Percentiles rank a stretch among this genome's conserved stretches.
Evolutionary conservation across 2,113 vertebrate genomes (phyloP).

Genomic region (Etheostoma cragini): DNA sequence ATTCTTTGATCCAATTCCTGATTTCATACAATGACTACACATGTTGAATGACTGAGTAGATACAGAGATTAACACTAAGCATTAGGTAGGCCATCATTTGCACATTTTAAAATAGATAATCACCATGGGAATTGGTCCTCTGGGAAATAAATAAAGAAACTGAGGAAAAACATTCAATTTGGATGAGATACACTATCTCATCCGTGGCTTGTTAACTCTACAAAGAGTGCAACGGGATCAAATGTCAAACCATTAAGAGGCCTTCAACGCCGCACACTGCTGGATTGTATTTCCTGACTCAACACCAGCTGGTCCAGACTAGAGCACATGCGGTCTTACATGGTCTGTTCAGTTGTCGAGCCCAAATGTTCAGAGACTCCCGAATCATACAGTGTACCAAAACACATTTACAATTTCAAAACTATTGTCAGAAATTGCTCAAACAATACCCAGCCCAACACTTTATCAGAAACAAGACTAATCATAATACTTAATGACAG

Average conservation of each 20-base stretch:
- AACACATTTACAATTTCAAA: background rate
- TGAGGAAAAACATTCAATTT: too few relatives aligned
- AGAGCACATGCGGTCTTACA: background rate
- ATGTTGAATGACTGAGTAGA: too few relatives aligned
- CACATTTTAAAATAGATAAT: too few relatives aligned
- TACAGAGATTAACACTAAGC: too few relatives aligned
- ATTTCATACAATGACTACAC: background rate
- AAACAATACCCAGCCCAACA: background rate
- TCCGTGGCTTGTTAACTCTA: background rate
- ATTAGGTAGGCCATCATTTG: too few relatives aligned
- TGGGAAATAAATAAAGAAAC: too few relatives aligned
- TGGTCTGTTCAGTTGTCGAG: background rate
- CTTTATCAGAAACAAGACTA: background rate
- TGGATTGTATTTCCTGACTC: too few relatives aligned
- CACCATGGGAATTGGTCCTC: too few relatives aligned
- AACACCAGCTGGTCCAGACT: background rate
- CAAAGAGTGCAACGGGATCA: background rate
- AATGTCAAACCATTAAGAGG: background rate
- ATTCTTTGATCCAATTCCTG: background rate
- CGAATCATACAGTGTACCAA: background rate
- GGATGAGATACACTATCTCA: too few relatives aligned
- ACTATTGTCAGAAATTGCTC: background rate
- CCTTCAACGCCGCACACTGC: background rate
- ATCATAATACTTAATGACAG: background rate
- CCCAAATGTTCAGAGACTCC: background rate